Base-by-base conservation (phyloP, 2,888 invertebrate species). In the Pecten maximus region DNA sequence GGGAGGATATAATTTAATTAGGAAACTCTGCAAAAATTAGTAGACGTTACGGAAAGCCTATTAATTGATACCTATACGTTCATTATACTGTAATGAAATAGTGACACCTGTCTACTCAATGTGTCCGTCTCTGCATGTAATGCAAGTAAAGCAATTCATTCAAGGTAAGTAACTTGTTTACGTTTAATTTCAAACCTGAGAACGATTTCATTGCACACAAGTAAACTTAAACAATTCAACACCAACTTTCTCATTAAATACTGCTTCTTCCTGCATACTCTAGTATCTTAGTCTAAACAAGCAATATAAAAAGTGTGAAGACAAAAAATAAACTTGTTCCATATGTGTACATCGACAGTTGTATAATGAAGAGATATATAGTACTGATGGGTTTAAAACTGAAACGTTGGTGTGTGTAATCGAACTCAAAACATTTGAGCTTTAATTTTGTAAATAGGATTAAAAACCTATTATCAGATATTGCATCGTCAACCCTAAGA, bases 401-500 rank as follows among this genome's bases (percentile, higher is more conserved):
- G 60, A 60, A 60, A 74, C 74, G 28, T 74, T 35, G 28, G 35
- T 74, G 74, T 74, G 74, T 74, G 74, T 74, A 28, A 74, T 74
- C 74, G 74, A 74, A 74, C 74, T 74, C 74, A 74, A 74, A 74
- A 74, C 74, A 74, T 74, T 74, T 74, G 28, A 74, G 74, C 74
- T 74, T 74, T 74, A 74, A 74, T 74, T 74, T 74, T 28, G 74
- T 74, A 74, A 74, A 74, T 74, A 74, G 74, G 74, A 74, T 74
- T 74, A 74, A 74, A 74, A 74, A 74, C 74, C 74, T 74, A 74
- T 74, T 74, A 74, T 74, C 74, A 35, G 74, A 74, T 74, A 74
- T 74, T 74, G 35, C 28, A 74, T 74, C 35, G 35, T 15, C 74
- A 74, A 74, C 74, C 74, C 35, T 35, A 28, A 6, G 35, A 74